These are phyloP conservation scores for Paratrypauchen microcephalus DNA, from an alignment of 2,797 vertebrate genomes.

Conservation along the genomic window DNA sequence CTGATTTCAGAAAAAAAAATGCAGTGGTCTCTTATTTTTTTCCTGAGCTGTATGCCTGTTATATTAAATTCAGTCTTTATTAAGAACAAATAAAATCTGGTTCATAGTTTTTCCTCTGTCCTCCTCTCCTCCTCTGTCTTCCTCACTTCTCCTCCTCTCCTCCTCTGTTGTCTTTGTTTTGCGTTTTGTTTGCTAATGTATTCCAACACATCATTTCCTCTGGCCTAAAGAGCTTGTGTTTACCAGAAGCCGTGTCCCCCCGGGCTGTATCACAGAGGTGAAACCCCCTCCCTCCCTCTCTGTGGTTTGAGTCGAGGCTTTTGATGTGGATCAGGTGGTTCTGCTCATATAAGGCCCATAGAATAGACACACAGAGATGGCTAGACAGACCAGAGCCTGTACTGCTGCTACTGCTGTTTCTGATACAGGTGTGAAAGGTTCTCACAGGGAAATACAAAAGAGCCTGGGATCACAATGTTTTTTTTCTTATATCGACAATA, in stretches of 20 bases:
- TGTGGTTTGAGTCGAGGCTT: conserved; percentile 56
- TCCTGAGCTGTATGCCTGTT: too few relatives aligned
- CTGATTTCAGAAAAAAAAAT: too few relatives aligned
- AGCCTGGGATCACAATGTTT: too few relatives aligned
- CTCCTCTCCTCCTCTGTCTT: too few relatives aligned
- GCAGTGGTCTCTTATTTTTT: too few relatives aligned
- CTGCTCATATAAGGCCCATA: conserved; percentile 28
- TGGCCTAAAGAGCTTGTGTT: conserved; percentile 30
- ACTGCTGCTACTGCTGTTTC: conserved; percentile 13
- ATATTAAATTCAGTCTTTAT: too few relatives aligned
- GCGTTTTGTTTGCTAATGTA: conserved; percentile 62
- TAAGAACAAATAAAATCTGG: too few relatives aligned
- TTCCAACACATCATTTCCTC: conserved; percentile 65
- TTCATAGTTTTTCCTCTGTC: too few relatives aligned
- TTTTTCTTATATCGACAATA: too few relatives aligned
- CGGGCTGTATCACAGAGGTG: conserved; percentile 62
- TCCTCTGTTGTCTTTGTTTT: neutral
- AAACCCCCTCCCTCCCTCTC: conserved; percentile 49
- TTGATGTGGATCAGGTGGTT: conserved; percentile 61
- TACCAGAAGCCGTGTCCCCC: conserved; percentile 54
- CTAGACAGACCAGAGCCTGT: conserved; percentile 30
- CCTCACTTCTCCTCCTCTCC: too few relatives aligned
- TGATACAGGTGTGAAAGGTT: conserved; percentile 5
- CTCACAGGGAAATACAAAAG: neutral
- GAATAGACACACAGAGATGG: conserved; percentile 18